phyloP scores from a whole-genome alignment of 2,113 vertebrate genomes.

The Gambusia holbrooki region DNA sequence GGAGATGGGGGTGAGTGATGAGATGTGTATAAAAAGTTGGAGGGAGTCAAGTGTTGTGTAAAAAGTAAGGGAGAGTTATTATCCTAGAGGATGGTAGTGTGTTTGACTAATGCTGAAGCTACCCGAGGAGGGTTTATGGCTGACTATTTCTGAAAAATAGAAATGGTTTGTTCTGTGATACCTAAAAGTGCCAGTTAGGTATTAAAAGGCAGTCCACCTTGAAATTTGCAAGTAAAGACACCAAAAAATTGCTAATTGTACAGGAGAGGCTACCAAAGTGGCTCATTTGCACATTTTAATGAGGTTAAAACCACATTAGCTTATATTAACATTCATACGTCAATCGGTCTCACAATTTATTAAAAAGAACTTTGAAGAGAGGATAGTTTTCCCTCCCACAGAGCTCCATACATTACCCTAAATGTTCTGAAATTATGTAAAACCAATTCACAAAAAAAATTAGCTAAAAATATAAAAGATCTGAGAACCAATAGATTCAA shows the following conservation, averaged over 20 bases:
- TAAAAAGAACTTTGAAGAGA: too few species aligned
- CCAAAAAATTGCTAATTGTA: not conserved
- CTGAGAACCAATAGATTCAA: too few species aligned
- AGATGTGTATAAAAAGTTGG: constrained; percentile 38
- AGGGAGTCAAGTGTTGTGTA: constrained; percentile 19
- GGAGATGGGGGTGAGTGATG: constrained; percentile 29
- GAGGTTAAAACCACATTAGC: too few species aligned
- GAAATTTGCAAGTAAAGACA: constrained; percentile 4
- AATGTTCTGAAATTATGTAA: too few species aligned
- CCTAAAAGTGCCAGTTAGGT: not conserved
- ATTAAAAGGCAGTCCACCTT: not conserved
- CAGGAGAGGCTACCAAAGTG: not conserved
- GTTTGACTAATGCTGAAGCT: constrained; percentile 9
- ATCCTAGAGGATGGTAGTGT: not conserved
- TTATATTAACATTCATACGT: too few species aligned
- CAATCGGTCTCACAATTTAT: too few species aligned
- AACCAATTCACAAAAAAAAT: too few species aligned
- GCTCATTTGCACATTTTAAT: too few species aligned
- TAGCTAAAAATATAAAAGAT: too few species aligned
- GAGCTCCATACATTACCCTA: too few species aligned
- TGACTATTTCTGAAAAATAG: not conserved
- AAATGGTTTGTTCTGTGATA: not conserved
- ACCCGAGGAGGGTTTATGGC: not conserved
- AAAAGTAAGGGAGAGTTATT: not conserved
- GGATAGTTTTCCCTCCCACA: too few species aligned